Evolutionary conservation across 2,797 vertebrate species (phyloP).

Genomic region (Myiothlypis chrysogaster): DNA sequence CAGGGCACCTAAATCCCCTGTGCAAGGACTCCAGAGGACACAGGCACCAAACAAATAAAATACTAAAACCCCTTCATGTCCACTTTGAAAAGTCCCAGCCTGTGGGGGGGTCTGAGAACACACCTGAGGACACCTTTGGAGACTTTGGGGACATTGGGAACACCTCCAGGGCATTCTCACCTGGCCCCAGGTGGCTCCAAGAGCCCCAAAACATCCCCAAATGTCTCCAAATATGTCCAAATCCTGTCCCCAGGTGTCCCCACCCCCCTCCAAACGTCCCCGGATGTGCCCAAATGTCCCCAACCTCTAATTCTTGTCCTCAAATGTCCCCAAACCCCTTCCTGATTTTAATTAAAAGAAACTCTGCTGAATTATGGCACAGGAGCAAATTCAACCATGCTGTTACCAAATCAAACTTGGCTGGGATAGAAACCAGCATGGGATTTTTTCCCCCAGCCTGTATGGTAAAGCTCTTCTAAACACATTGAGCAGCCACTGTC

Average conservation of each 20-base stretch:
- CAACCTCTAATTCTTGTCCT: too few species aligned
- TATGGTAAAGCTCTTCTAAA: not conserved
- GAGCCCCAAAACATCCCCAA: too few species aligned
- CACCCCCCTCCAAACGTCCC: too few species aligned
- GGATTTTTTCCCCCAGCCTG: not conserved
- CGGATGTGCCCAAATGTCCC: too few species aligned
- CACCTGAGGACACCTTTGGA: too few species aligned
- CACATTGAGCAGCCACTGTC: not conserved
- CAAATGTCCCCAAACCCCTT: too few species aligned
- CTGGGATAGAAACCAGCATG: not conserved
- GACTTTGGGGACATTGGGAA: too few species aligned
- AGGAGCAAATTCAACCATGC: not conserved
- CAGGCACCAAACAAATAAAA: not conserved
- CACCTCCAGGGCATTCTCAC: too few species aligned
- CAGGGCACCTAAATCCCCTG: not conserved
- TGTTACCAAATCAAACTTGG: not conserved
- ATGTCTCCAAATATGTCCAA: too few species aligned
- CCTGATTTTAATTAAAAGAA: not conserved
- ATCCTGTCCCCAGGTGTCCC: too few species aligned
- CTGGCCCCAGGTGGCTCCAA: too few species aligned
- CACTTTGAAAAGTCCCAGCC: not conserved
- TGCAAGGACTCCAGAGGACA: fast-evolving
- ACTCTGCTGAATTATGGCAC: not conserved
- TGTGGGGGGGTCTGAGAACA: not conserved
- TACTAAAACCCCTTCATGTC: not conserved